Conservation (phyloP, 2,113 vertebrate species). For the Syngnathus typhle region DNA sequence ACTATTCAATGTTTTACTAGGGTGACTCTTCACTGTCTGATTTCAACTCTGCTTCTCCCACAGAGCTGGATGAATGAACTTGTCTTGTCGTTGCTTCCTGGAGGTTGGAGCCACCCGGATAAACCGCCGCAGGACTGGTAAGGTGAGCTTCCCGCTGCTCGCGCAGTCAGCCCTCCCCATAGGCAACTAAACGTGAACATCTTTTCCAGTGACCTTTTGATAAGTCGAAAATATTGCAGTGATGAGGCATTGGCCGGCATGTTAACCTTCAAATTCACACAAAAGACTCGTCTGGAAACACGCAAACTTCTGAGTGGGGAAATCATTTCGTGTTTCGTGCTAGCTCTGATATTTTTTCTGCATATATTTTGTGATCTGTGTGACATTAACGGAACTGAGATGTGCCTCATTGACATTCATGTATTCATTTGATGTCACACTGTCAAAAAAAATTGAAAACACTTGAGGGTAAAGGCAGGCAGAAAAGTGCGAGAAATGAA, state of each 20-base stretch:
- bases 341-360: constrained; percentile 16
- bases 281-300: background rate
- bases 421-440: constrained; percentile 68
- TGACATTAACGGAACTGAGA: constrained; percentile 36
- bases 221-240: background rate
- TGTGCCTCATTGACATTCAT: constrained; percentile 61
- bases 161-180: background rate
- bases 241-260: no score
- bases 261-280: background rate
- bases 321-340: constrained; percentile 26
- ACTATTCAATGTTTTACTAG: constrained; percentile 43
- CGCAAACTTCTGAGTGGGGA: constrained; percentile 9
- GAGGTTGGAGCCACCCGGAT: background rate
- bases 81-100: constrained; percentile 13
- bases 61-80: constrained; percentile 17
- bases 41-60: constrained; percentile 29
- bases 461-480: constrained; percentile 53
- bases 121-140: background rate
- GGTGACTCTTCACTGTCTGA: constrained; percentile 23
- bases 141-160: constrained; percentile 10
- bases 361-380: background rate
- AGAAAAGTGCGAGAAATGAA: constrained; percentile 36
- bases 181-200: background rate
- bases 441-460: constrained; percentile 68
- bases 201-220: background rate